Percentiles rank a stretch among this genome's conserved stretches.
Conservation (phyloP, 2,888 invertebrate species). For the Pseudoips prasinana region DNA sequence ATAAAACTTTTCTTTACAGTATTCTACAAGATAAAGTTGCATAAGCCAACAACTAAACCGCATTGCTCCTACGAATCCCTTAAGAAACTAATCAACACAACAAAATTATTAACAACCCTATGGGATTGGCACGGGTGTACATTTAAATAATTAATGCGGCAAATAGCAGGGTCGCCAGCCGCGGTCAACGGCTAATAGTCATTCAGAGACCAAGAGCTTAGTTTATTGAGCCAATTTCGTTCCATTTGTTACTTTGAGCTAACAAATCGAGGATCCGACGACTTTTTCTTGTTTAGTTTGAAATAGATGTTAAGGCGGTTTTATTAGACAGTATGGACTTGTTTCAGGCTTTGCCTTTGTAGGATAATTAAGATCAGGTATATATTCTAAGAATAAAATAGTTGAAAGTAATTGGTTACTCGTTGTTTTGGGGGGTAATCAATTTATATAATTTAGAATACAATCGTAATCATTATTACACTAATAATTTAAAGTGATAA, state of each 20-base stretch:
- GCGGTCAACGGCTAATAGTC: slow-evolving; percentile 71
- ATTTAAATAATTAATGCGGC: slow-evolving; percentile 70
- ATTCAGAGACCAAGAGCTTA: slow-evolving; percentile 61
- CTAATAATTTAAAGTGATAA: too few species aligned
- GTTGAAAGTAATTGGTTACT: too few species aligned
- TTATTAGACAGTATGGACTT: background rate
- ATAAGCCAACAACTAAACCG: background rate
- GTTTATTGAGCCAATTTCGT: slow-evolving; percentile 66
- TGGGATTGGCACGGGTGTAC: slow-evolving; percentile 49
- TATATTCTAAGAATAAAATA: too few species aligned
- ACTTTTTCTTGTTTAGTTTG: slow-evolving; percentile 42
- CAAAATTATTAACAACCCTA: slow-evolving; percentile 48
- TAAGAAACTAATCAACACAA: slow-evolving; percentile 32
- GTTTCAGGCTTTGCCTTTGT: too few species aligned
- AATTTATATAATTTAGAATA: too few species aligned
- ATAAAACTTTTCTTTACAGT: too few species aligned
- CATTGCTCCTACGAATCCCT: slow-evolving; percentile 10
- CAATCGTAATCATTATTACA: too few species aligned
- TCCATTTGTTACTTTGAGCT: slow-evolving; percentile 39
- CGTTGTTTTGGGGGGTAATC: too few species aligned
- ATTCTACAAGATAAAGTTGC: too few species aligned
- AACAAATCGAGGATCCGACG: slow-evolving; percentile 44
- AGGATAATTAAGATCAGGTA: too few species aligned
- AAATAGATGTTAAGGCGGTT: slow-evolving; percentile 3
- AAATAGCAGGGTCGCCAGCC: slow-evolving; percentile 39